Base-by-base conservation (phyloP, 2,888 invertebrate genomes). In the Arrhopalites spinosus region DNA sequence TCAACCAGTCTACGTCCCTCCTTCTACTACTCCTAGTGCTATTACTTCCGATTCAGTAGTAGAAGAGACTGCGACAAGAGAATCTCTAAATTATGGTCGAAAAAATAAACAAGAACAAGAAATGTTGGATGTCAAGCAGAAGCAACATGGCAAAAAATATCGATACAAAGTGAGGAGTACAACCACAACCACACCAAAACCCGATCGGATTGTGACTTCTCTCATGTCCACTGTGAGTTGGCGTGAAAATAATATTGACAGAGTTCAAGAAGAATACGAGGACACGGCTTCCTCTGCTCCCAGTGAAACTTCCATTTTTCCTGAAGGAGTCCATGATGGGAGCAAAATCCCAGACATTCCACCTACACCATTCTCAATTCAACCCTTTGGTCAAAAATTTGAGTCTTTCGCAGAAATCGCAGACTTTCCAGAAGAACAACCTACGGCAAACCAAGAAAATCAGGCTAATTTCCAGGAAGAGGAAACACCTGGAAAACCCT, bases 61-160 rank as follows among this genome's bases (percentile, higher is more conserved):
- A n/a, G n/a, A n/a, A n/a, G n/a, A n/a, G n/a, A n/a, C n/a, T n/a
- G n/a, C n/a, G n/a, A n/a, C n/a, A n/a, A n/a, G n/a, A n/a, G n/a
- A n/a, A n/a, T n/a, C n/a, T n/a, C n/a, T n/a, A n/a, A n/a, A n/a
- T n/a, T n/a, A n/a, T 8, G 78, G 76, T 47, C 78, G 79, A 13
- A 47, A 79, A 15, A 74, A 79, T 66, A 81, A 81, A 47, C 75
- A 79, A 13, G 76, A 80, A 11, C 78, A 77, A 30, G n/a, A n/a
- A n/a, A n/a, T n/a, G n/a, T n/a, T n/a, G n/a, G n/a, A n/a, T n/a
- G n/a, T n/a, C n/a, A n/a, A n/a, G n/a, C 72, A 78, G 36, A 78
- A 81, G 36, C 76, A 79, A 36, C 25, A 69, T 80, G 13, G 79
- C 78, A 63, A 71, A 77, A 50, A 81, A 78, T 23, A 25, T 61